Base-by-base conservation (phyloP, 2,888 invertebrate species). In the Saturnia japonica region DNA sequence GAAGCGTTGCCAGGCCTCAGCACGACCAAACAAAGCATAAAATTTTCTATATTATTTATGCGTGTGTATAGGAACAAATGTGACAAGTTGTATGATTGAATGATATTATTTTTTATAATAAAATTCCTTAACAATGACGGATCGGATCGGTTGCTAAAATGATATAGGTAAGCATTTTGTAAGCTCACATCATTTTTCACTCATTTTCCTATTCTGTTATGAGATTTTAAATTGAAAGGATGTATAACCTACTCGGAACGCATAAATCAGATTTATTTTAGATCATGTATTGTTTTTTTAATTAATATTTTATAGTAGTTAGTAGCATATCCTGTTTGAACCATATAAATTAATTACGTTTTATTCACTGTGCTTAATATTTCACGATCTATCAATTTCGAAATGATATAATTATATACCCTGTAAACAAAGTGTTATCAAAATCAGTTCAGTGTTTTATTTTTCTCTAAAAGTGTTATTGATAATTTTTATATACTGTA, bases 81-180 rank as follows among this genome's bases (percentile, higher is more conserved):
- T 77, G 79, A 79, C 81, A 77, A 73, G 72, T 78, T 75, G 68
- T 74, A 79, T 64, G 64, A 64, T 64, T 40, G 64, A 64, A 64
- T 64, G 72, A 72, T 75, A 72, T 74, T 4, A 34, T 75, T 73
- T 68, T 78, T 71, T 72, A 74, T 60, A 72, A 71, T 73, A 73
- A 64, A 78, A 64, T 40, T 40, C 40, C 9, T 40, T 64, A 64
- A 64, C 64, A 40, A 64, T 64, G 64, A 64, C 11, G 64, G 64
- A 64, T 64, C 11, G 64, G 64, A 64, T 64, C 40, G 64, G 6
- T 40, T 40, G 40, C 64, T 40, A 64, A 64, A 40, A 64, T 40
- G 34, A n/a, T 64, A 16, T 40, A 22, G 40, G 16, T n/a, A 40
- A n/a, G n/a, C n/a, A 4, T 57, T 60, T 64, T 64, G n/a, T 16